A percentile compares a stretch with the other conserved stretches of the same genome.
These are phyloP conservation scores for Melanotaenia boesemani DNA, from an alignment of 2,797 vertebrate genomes.

Conservation along the genomic window DNA sequence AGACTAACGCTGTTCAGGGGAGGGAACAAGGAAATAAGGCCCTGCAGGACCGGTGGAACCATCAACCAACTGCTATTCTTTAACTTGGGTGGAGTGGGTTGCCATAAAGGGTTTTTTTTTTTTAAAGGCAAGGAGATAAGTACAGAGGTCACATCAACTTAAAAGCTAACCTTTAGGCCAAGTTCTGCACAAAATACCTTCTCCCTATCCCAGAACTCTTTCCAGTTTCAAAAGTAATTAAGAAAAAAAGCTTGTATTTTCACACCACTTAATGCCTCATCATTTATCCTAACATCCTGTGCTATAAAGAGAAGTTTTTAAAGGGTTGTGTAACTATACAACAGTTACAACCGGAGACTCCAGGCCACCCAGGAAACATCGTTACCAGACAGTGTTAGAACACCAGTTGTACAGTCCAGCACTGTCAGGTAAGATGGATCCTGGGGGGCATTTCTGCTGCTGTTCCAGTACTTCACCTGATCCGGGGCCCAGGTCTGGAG, in stretches of 20 bases:
- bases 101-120: conserved; percentile 50
- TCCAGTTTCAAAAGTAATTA: background rate
- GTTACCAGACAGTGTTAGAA: conserved; percentile 99
- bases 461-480: conserved; percentile 16
- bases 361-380: conserved; percentile 96
- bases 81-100: conserved; percentile 79
- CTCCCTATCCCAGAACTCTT: background rate
- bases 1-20: conserved; percentile 70
- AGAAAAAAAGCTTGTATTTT: conserved; percentile 23
- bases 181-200: conserved; percentile 9
- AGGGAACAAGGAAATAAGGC: conserved; percentile 79
- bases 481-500: conserved; percentile 21
- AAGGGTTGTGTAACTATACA: background rate
- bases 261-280: background rate
- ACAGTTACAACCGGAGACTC: conserved; percentile 44
- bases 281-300: background rate
- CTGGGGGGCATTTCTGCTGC: conserved; percentile 85
- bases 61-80: conserved; percentile 83
- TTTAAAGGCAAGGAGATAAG: conserved; percentile 41
- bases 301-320: background rate
- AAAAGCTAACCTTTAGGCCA: conserved; percentile 26
- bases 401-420: conserved; percentile 92
- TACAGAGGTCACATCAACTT: conserved; percentile 16
- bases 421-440: conserved; percentile 99
- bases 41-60: conserved; percentile 84